Evolutionary conservation across 2,113 vertebrate species (phyloP), one percentile per base, ranked within the genome.

Genomic region (Stercorarius parasiticus): DNA sequence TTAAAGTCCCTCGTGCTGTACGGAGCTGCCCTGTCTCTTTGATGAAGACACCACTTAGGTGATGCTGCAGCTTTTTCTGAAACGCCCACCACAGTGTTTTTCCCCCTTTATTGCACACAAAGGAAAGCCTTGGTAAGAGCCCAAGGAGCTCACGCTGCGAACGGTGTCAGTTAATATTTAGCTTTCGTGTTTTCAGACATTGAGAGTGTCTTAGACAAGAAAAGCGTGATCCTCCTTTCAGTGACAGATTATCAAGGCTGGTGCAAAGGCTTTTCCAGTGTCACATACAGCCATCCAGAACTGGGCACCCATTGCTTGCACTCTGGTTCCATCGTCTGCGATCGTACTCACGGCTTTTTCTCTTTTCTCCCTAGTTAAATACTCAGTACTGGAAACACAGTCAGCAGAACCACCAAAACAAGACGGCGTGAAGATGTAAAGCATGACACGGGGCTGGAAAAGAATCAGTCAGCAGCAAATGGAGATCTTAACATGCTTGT

Each of bases 321-420:
- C 36, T 62, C 40, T n/a, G 59, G 13, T 87, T 72, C 62, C 67
- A 15, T 43, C 30, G 0, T 32, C 36, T 73, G n/a, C 64, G 82
- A 0, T 89, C 74, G 45, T 88, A 70, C 40, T 97, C 38, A 86
- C 1, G 9, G 18, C 3, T 36, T 79, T 43, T 56, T 84, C 64
- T 30, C 30, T 93, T 93, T 56, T 90, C 58, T 90, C 55, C 53
- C 18, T 67, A 98, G 99, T 98, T 82, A 99, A 99, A 89, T 98
- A 99, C 90, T 99, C 98, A 19, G 98, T 98, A 7, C 98, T 99
- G 90, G 98, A 99, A 88, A 96, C 97, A 0, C 97, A 99, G 87
- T 98, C 98, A 6, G 98, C 98, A 29, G 98, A 99, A 94, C 98
- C 98, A 2, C 98, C 98, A 2, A 97, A 95, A 94, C 92, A 98